Evolutionary conservation across 2,888 invertebrate species (phyloP), one percentile per base, ranked within the genome.

Genomic region (Andrena haemorrhoa): DNA sequence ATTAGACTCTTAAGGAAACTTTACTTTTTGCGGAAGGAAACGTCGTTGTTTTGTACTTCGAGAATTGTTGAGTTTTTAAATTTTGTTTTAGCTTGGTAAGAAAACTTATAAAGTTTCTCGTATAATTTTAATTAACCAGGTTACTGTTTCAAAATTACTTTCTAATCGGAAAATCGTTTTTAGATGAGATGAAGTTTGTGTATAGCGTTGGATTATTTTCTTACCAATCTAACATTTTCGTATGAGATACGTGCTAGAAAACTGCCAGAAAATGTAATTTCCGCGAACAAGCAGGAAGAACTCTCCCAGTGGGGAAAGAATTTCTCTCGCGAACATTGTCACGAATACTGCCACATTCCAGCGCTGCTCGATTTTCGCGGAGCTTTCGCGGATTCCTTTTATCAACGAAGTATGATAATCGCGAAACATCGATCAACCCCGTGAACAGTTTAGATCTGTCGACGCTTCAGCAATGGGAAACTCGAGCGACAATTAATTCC

Each of bases 391-490:
- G n/a, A 47, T 31, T 60, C 63, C n/a, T 58, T 61, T 61, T 53
- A 56, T 64, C 69, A 51, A 66, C 65, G 65, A 61, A 70, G 41
- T 56, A 63, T 47, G 49, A 58, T 79, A 71, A 23, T 81, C 70
- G 53, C 49, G 12, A 35, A 68, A 53, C 60, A 75, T 70, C 74
- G 80, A 75, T 66, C 29, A 47, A 49, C 16, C 70, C 7, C 29
- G 16, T 53, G 58, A 68, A 3, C 8, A 58, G 49, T 31, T 8
- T 8, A 26, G n/a, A 51, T 64, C 26, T 16, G 49, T 63, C 49
- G 41, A 64, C 51, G 33, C 41, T 61, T 70, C 74, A 49, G 61
- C 75, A 80, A 65, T 70, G 68, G 82, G 77, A 68, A 68, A 72
- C 58, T 41, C 71, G 29, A 70, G 61, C 51, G 75, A 66, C 31